These are phyloP conservation scores for Spodoptera littoralis DNA, from an alignment of 2,888 invertebrate species.

Conservation along the genomic window DNA sequence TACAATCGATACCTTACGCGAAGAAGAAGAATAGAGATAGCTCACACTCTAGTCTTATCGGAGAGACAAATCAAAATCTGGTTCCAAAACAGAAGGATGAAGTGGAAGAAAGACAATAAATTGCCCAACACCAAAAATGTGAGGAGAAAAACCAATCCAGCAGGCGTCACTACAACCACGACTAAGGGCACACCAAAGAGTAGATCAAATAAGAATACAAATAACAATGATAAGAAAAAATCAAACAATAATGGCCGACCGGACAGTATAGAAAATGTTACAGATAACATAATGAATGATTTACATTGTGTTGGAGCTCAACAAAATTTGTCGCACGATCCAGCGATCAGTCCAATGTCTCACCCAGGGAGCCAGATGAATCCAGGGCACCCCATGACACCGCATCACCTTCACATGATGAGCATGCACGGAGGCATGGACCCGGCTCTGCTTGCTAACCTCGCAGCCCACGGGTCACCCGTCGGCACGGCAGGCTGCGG, in stretches of 20 bases:
- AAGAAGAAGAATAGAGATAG: constrained; percentile 98
- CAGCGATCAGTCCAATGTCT: constrained; percentile 87
- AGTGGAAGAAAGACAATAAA: constrained; percentile 94
- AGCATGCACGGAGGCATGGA: constrained; percentile 84
- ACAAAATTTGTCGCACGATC: constrained; percentile 82
- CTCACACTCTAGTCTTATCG: constrained; percentile 97
- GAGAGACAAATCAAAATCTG: constrained; percentile 96
- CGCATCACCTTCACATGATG: constrained; percentile 86
- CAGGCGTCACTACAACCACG: constrained; percentile 90
- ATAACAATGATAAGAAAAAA: constrained; percentile 88
- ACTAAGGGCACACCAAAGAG: constrained; percentile 90
- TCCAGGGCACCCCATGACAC: constrained; percentile 88
- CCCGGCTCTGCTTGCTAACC: constrained; percentile 84
- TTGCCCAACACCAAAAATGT: constrained; percentile 94
- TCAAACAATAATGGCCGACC: constrained; percentile 88
- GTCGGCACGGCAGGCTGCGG: constrained; percentile 85
- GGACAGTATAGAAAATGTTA: constrained; percentile 91
- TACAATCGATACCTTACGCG: constrained; percentile 98
- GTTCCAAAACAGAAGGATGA: constrained; percentile 96
- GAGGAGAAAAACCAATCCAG: constrained; percentile 93
- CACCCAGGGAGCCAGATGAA: constrained; percentile 83
- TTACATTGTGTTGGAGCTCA: constrained; percentile 89
- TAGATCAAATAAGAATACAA: constrained; percentile 90
- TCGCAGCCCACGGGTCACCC: constrained; percentile 88
- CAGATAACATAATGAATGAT: constrained; percentile 89